A percentile compares a stretch with the other conserved stretches of the same genome.
phyloP scores from a whole-genome alignment of 2,113 vertebrate genomes.

The Campylorhamphus procurvoides region DNA sequence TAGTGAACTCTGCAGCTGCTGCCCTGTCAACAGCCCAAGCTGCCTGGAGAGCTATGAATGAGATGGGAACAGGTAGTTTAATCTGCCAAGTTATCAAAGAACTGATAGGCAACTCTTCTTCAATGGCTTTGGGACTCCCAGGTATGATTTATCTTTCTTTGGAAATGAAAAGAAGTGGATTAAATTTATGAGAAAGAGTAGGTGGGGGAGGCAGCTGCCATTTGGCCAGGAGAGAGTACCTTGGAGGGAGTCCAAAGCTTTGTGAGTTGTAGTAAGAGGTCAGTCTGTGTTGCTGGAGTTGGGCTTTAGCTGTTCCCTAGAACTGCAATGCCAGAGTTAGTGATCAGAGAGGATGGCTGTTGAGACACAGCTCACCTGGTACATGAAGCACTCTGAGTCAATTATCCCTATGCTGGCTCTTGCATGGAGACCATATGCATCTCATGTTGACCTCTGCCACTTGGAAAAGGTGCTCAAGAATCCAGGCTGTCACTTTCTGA shows the following conservation, averaged over 20 bases:
- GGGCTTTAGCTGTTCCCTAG: accelerated
- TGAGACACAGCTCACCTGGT: background rate
- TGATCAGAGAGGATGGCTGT: background rate
- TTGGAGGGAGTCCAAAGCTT: background rate
- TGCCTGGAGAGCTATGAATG: background rate
- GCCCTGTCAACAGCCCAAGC: background rate
- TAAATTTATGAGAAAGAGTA: background rate
- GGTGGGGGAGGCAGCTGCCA: background rate
- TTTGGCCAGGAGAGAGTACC: background rate
- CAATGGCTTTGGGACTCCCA: background rate
- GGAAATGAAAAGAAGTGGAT: background rate
- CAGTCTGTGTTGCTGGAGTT: background rate
- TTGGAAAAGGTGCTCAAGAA: background rate
- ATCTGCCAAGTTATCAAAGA: background rate
- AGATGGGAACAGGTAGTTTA: background rate
- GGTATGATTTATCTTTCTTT: background rate
- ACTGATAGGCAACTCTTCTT: background rate
- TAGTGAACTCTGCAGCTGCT: background rate
- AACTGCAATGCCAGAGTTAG: background rate
- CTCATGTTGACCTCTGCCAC: background rate
- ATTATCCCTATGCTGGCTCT: background rate
- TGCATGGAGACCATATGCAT: background rate
- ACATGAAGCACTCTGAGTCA: background rate
- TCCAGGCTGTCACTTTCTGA: background rate
- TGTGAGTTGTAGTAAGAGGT: background rate